Percentiles rank a stretch among this genome's conserved stretches.
Evolutionary conservation across 2,797 vertebrate genomes (phyloP).

Genomic region (Ataeniobius toweri): DNA sequence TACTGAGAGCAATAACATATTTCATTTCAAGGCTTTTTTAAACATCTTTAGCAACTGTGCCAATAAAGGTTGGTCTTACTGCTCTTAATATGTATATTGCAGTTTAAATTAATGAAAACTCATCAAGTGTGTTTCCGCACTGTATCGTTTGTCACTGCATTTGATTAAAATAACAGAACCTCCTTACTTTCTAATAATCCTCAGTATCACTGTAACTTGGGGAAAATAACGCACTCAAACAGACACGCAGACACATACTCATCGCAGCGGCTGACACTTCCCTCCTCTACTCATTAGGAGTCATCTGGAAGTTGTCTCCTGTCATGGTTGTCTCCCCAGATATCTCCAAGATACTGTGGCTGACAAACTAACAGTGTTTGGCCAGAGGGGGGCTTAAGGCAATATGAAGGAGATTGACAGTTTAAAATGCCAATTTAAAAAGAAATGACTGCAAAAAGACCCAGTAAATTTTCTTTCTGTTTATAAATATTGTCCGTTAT

Average conservation of each 20-base stretch:
- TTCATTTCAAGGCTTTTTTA: no score
- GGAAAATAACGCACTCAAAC: not conserved
- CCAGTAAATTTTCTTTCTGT: not conserved
- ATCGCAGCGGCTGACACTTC: slow-evolving; percentile 27
- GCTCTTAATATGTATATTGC: not conserved
- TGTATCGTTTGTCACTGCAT: not conserved
- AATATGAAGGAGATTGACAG: not conserved
- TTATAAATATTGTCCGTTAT: slow-evolving; percentile 10
- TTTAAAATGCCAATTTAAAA: not conserved
- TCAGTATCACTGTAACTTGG: not conserved
- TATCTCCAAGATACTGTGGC: not conserved
- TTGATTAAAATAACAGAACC: not conserved
- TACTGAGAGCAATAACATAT: no score
- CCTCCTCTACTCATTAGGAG: slow-evolving; percentile 24
- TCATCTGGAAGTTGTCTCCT: slow-evolving; percentile 8
- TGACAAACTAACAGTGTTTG: not conserved
- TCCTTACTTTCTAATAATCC: not conserved
- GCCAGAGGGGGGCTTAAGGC: not conserved
- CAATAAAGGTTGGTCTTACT: not conserved
- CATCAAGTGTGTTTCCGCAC: not conserved
- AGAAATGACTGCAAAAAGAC: not conserved
- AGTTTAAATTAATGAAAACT: slow-evolving; percentile 5
- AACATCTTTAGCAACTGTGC: no score
- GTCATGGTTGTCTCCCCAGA: slow-evolving; percentile 22
- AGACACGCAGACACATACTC: slow-evolving; percentile 10